Base-by-base conservation (phyloP, 1,140 invertebrate genomes). In the Trichomalopsis sarcophagae region DNA sequence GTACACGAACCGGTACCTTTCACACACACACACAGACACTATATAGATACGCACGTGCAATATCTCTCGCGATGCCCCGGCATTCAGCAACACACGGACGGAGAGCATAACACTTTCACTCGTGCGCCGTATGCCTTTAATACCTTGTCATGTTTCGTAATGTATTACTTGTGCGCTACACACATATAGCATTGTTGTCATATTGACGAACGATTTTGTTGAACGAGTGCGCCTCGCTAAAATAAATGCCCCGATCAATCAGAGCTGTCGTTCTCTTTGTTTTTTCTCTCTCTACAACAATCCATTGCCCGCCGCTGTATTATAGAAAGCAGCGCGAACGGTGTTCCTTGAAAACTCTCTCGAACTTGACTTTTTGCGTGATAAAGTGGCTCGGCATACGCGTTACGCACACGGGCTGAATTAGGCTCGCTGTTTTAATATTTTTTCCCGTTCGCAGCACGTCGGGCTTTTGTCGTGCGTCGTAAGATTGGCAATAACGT, bases 161-260 rank as follows among this genome's bases (percentile, higher is more conserved):
- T 84, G 30, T 47, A 75, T 80, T 84, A 81, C 44, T 66, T 33
- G 23, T 33, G 21, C 40, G 40, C 30, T 47, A 40, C n/a, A n/a
- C 55, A 47, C 55, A 47, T 17, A n/a, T 62, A 23, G 47, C 30
- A 80, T 81, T 81, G 84, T 85, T 85, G 30, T 75, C 68, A 75
- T 68, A 81, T 85, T 85, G 78, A 85, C 71, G 40, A 81, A 81
- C 27, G 47, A 74, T 80, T 84, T 55, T 11, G 47, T 77, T 62
- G 62, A 40, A 74, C 33, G 62, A 23, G 23, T 2, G 47, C n/a
- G 5, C n/a, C 55, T 79, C 21, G 33, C 44, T 78, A 33, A 69
- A 78, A 78, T 78, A 84, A 78, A 55, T 66, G 68, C 27, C 47
- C 47, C 47, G 68, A 85, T 85, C 78, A 69, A 81, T 85, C 84